Evolutionary conservation across 23 tunicate species (phyloP).

Genomic region (Trididemnum nubilum): DNA sequence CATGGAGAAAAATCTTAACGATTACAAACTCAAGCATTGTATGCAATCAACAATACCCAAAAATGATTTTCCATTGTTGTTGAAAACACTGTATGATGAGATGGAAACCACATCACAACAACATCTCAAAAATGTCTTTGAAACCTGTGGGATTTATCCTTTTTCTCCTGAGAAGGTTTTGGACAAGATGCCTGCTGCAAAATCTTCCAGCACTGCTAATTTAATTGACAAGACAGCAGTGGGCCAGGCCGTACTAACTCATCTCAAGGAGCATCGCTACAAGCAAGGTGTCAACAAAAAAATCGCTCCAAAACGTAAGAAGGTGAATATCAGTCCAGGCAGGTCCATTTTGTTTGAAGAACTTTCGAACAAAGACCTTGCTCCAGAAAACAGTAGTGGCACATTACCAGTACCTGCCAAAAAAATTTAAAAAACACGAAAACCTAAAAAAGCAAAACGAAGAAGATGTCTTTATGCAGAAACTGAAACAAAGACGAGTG

Average conservation of each 20-base stretch:
- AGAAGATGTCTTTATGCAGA: not conserved
- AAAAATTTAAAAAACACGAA: not conserved
- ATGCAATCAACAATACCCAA: not conserved
- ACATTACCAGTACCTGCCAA: not conserved
- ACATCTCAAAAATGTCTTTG: not conserved
- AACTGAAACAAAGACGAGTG: not conserved
- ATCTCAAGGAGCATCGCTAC: not conserved
- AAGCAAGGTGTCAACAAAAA: not conserved
- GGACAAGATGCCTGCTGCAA: conserved; percentile 4
- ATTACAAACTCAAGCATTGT: not conserved
- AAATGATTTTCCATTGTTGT: not conserved
- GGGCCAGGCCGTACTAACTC: not conserved
- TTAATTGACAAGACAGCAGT: not conserved
- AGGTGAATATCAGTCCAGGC: conserved; percentile 18
- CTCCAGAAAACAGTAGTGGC: too few relatives aligned
- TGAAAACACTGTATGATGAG: conserved; percentile 6
- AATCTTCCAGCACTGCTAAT: not conserved
- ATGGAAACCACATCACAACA: not conserved
- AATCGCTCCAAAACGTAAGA: not conserved
- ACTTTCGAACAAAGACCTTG: not conserved
- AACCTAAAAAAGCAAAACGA: not conserved
- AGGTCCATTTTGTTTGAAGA: conserved; percentile 5
- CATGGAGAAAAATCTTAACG: not conserved
- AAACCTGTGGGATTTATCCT: not conserved
- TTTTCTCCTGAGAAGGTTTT: not conserved